Base-by-base conservation (phyloP, 1,140 invertebrate species). In the Danaus plexippus region DNA sequence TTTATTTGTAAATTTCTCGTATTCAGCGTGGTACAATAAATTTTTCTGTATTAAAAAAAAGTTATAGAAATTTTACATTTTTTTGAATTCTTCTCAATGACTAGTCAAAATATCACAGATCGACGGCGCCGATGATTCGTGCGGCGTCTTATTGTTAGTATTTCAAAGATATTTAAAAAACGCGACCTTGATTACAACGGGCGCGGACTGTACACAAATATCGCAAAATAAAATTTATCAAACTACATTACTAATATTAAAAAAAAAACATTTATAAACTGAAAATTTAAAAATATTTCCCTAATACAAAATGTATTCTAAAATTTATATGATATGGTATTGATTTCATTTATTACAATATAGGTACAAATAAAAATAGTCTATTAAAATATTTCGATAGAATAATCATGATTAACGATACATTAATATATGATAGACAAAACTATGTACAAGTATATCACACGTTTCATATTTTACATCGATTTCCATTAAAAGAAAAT, bases 1-100 rank as follows among this genome's bases (percentile, higher is more conserved):
- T 81, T 75, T 80, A 82, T 81, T 81, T 78, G 70, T 81, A 18
- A 80, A 80, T 81, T 81, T 77, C 64, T 69, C 69, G 60, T 71
- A 69, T 73, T 69, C 70, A 57, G 55, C 68, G 65, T 60, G 61
- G 64, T 72, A 85, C 80, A 73, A 67, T 81, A 78, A 82, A 78
- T 83, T 85, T 82, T 77, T 73, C 64, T 68, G 54, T 61, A 65
- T 67, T 72, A 70, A 73, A 55, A 57, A 66, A 68, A 54, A 46
- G 4, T 32, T 32, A 32, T 32, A 32, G 22, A 32, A 75, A 76
- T 83, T 84, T 77, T 79, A 68, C 75, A 69, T 81, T 81, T 83
- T 84, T 85, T 75, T 64, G 54, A 61, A 66, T 71, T 76, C 73
- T 69, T 49, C 64, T 46, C 43, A 62, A 15, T 54, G 49, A 62